A percentile compares a stretch with the other conserved stretches of the same genome.
Evolutionary conservation across 2,888 invertebrate genomes (phyloP).

Genomic region (Lottia gigantea): DNA sequence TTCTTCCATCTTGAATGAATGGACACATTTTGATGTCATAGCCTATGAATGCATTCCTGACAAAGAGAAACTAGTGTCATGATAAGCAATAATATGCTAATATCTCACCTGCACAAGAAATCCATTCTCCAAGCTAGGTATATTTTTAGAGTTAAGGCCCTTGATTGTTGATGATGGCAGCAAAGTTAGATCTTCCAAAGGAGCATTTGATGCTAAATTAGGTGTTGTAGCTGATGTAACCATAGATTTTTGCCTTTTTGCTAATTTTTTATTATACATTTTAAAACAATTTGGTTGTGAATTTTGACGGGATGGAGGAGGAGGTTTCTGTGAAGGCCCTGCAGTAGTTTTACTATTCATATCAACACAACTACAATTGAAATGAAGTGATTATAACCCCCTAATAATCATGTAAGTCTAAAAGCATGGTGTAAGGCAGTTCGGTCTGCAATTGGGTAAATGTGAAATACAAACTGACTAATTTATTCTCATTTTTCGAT

Average conservation of each 20-base stretch:
- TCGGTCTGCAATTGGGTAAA: too few relatives aligned
- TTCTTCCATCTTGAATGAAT: too few relatives aligned
- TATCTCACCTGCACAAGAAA: conserved; percentile 43
- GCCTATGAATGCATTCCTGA: too few relatives aligned
- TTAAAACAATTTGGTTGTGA: conserved; percentile 29
- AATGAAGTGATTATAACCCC: too few relatives aligned
- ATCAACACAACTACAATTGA: neutral
- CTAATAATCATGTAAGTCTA: too few relatives aligned
- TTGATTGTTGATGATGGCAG: conserved; percentile 42
- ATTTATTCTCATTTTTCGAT: too few relatives aligned
- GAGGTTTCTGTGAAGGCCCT: neutral
- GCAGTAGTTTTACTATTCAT: conserved; percentile 11
- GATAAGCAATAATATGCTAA: too few relatives aligned
- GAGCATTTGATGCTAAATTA: conserved; percentile 1
- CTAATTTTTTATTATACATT: neutral
- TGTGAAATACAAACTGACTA: too few relatives aligned
- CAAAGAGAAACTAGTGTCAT: too few relatives aligned
- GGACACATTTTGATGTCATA: too few relatives aligned
- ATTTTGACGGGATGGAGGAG: conserved; percentile 28
- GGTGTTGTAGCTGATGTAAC: conserved; percentile 26
- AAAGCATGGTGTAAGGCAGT: too few relatives aligned
- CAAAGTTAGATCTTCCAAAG: conserved; percentile 34
- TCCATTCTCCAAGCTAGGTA: conserved; percentile 46
- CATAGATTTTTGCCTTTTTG: conserved; percentile 10
- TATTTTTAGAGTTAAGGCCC: conserved; percentile 46